phyloP scores from a whole-genome alignment of 1,140 invertebrate genomes.

The Drosophila triauraria region DNA sequence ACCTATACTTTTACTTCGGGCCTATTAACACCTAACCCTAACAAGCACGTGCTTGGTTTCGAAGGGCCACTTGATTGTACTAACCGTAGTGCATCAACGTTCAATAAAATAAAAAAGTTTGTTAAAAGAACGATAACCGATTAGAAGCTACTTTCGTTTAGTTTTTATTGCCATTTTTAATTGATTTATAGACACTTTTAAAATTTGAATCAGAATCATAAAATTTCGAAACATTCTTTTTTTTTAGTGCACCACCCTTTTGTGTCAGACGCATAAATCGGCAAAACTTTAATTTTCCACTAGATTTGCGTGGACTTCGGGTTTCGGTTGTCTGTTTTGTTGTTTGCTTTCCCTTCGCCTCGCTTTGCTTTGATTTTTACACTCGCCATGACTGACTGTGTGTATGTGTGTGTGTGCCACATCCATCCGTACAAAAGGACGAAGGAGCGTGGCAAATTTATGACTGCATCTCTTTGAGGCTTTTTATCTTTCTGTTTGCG shows the following conservation, averaged over 20 bases:
- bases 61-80: too few relatives aligned
- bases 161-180: too few relatives aligned
- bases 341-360: slow-evolving; percentile 8
- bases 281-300: slow-evolving; percentile 74
- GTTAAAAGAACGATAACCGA: too few relatives aligned
- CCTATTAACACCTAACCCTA: too few relatives aligned
- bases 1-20: too few relatives aligned
- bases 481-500: slow-evolving; percentile 40
- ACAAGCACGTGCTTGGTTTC: too few relatives aligned
- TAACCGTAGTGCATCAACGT: too few relatives aligned
- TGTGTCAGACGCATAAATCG: slow-evolving; percentile 56
- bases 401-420: background rate
- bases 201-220: too few relatives aligned
- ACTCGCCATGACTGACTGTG: background rate
- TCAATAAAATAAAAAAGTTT: too few relatives aligned
- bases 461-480: slow-evolving; percentile 54
- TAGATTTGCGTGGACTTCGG: slow-evolving; percentile 68
- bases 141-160: too few relatives aligned
- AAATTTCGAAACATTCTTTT: background rate
- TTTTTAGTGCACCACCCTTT: background rate
- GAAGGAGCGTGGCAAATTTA: slow-evolving; percentile 31
- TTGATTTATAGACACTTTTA: too few relatives aligned
- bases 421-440: background rate
- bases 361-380: slow-evolving; percentile 44
- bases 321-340: slow-evolving; percentile 5